Conservation (phyloP, 2,797 vertebrate genomes). For the Chanos chanos region DNA sequence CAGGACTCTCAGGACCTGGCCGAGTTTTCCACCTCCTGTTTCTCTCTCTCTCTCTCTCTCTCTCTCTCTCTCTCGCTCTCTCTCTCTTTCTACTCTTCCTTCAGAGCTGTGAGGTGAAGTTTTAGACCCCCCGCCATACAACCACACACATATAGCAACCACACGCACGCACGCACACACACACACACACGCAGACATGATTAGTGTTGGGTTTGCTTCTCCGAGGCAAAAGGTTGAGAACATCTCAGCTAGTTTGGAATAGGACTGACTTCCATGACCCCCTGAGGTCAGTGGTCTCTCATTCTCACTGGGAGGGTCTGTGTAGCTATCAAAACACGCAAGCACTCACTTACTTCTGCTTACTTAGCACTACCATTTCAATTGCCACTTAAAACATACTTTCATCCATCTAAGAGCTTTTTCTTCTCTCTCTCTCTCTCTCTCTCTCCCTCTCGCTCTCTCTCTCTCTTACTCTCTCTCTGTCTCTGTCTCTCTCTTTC, state of each 20-base stretch:
- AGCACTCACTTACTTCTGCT: constrained; percentile 35
- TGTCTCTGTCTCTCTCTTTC: constrained; percentile 11
- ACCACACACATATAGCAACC: constrained; percentile 6
- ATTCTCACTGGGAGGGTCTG: constrained; percentile 31
- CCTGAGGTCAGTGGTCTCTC: constrained; percentile 40
- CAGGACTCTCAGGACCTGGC: constrained; percentile 64
- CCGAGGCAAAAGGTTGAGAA: constrained; percentile 44
- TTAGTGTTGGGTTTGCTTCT: constrained; percentile 74
- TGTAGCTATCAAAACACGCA: constrained; percentile 30
- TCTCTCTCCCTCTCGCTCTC: neutral
- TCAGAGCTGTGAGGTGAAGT: constrained; percentile 86
- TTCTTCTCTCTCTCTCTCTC: neutral
- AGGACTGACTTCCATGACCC: constrained; percentile 45
- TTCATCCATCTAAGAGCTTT: constrained; percentile 30
- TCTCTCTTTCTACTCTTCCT: constrained; percentile 81
- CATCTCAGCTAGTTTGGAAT: constrained; percentile 41
- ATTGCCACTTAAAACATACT: constrained; percentile 44
- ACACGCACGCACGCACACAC: constrained; percentile 1
- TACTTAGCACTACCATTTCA: constrained; percentile 49
- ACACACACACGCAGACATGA: constrained; percentile 70
- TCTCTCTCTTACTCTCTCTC: constrained; percentile 12
- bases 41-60: constrained; percentile 71
- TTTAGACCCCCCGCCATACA: constrained; percentile 44
- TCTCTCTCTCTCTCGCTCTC: constrained; percentile 76
- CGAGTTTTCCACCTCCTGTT: constrained; percentile 71